Base-by-base conservation (phyloP, 2,113 vertebrate species). In the Urocolius indicus region DNA sequence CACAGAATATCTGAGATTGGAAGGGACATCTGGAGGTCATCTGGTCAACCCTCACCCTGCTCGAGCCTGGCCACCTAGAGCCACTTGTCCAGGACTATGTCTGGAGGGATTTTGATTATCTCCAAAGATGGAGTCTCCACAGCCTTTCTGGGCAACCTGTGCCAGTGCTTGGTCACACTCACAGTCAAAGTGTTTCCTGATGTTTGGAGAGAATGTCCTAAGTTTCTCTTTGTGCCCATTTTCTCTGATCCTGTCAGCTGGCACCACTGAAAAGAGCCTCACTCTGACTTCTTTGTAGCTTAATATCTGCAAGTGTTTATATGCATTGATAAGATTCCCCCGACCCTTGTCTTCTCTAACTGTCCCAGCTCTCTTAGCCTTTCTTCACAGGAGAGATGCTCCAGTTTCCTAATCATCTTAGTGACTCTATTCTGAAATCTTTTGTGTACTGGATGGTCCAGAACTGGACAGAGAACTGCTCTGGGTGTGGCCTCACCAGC, bases 71-170 rank as follows among this genome's bases (percentile, higher is more conserved):
- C 29, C 27, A n/a, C 22, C 16, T 5, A 38, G 27, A 82, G 26
- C 16, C 0, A 0, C 6, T 75, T 66, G 52, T 10, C 24, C 30
- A 48, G 30, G 49, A 32, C 30, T 0, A 1, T 45, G 12, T 49
- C 34, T 15, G 27, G 10, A 19, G 1, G 11, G 41, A 14, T 71
- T 59, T 63, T 77, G 27, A 57, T 2, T 34, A 36, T 29, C 41
- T 57, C 34, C 26, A 80, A 68, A 30, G 34, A 20, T 23, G 5
- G 54, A 55, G 18, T 26, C 13, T 67, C 24, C 38, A 54, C 20
- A 59, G 7, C 38, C 20, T 67, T 11, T 6, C 20, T 16, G 21
- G 21, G 14, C 8, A 73, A 11, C 38, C 38, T 41, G 38, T 41
- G 38, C 38, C 43, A 52, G 51, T n/a, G 7, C 15, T 51, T 6